Conservation (phyloP, 2,113 vertebrate genomes). For the Lophotis ruficrista region DNA sequence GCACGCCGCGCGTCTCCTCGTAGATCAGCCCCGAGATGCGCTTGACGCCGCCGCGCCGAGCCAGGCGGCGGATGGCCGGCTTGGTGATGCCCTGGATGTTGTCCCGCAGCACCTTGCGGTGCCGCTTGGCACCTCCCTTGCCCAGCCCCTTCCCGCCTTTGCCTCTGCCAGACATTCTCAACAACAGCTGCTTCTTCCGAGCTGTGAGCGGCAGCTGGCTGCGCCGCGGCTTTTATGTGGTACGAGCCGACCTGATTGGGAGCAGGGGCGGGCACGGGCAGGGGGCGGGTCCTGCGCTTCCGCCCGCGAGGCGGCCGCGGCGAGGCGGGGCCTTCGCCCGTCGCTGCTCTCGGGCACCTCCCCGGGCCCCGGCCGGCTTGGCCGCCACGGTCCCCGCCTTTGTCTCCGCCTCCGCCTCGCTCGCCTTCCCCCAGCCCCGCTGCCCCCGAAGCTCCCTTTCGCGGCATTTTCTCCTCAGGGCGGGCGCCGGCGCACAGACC, state of each 20-base stretch:
- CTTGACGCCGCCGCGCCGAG: neutral
- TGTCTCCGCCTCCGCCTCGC: neutral
- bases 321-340: neutral
- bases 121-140: conserved; percentile 67
- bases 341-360: neutral
- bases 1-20: conserved; percentile 78
- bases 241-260: neutral
- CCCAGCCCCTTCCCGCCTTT: neutral
- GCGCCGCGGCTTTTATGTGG: rapidly evolving
- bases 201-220: rapidly evolving
- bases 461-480: rapidly evolving
- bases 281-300: neutral
- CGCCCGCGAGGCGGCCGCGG: too few relatives aligned
- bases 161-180: neutral
- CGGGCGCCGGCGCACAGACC: rapidly evolving
- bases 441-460: rapidly evolving
- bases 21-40: conserved; percentile 57
- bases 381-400: too few relatives aligned
- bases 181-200: rapidly evolving
- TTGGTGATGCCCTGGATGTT: conserved; percentile 81
- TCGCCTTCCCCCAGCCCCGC: rapidly evolving
- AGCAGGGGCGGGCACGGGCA: neutral
- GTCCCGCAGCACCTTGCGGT: conserved; percentile 75
- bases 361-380: too few relatives aligned
- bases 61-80: conserved; percentile 65